Evolutionary conservation across 1,140 invertebrate species (phyloP), one percentile per base, ranked within the genome.

Genomic region (Diachasmimorpha longicaudata): DNA sequence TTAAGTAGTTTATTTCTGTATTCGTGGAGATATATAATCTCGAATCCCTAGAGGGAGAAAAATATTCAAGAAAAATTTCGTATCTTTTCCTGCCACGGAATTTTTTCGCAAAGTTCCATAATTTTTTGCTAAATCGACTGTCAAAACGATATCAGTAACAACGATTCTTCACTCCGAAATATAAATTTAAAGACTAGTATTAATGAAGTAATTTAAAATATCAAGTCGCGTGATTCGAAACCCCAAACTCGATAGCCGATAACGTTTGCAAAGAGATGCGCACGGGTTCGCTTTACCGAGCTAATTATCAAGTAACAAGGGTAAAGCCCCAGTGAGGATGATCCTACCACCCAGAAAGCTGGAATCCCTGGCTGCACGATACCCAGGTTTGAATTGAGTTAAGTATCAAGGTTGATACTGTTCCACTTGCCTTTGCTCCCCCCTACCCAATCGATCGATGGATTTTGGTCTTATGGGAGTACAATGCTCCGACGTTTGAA

Each of bases 231-330:
- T 4, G 11, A 23, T 25, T 25, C 23, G 58, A 63, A 13, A 25
- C 8, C 21, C 19, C 58, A 63, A 63, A 55, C 19, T 63, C 14
- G 58, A 23, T 63, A 1, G 3, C 58, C 58, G 14, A 63, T 25
- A 63, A 13, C 58, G 19, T 25, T 25, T 19, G 19, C 1, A 13
- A 6, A 19, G 23, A 63, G 19, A 14, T 63, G 10, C 19, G 31
- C 48, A 42, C 13, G 39, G 39, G 21, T 63, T 63, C 21, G 58
- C 58, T 63, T 63, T 23, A 63, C 58, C 58, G 58, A 63, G 58
- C 58, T 63, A 63, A 63, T 63, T 63, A 63, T 63, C 58, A 63
- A 63, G 58, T 63, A 63, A 63, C 58, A 63, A 63, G 58, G 58
- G 23, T 8, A 23, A 25, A 25, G 19, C 58, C 58, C 23, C 58